Base-by-base conservation (phyloP, 2,888 invertebrate species). In the Thera obeliscata region DNA sequence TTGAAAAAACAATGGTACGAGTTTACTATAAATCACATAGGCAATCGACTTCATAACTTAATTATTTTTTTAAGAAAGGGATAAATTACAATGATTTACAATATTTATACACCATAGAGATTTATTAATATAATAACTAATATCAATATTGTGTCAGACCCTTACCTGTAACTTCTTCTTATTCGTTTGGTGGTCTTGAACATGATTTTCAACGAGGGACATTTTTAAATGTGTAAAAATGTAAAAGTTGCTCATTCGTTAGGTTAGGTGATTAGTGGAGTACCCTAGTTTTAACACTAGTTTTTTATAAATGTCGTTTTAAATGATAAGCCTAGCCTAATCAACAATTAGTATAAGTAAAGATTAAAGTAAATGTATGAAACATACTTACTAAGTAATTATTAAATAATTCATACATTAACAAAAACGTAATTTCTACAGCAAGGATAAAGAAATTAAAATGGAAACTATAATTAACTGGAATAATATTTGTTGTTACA, bases 181-280 rank as follows among this genome's bases (percentile, higher is more conserved):
- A 46, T 46, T 46, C 43, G 2, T 46, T 7, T 46, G 8, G 43
- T 46, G 2, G 9, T 46, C 9, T 46, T 9, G 7, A 9, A 9
- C 43, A 7, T 41, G 41, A 41, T 7, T 46, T 46, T 9, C 43
- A 50, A 46, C 22, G 43, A 57, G 38, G 38, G 43, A 43, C 22
- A 43, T 9, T 43, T 8, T 12, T 3, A 33, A 22, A 3, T 33
- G 9, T 38, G 2, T 48, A 56, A 38, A 4, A 62, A 56, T 22
- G 55, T 56, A 49, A 55, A 62, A 22, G 56, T 56, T 62, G 62
- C 62, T 62, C 62, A 62, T 62, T 62, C 8, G 9, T 54, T 62
- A 55, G 55, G 41, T 52, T 22, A 61, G 9, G 8, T 9, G 43
- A 46, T 7, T 43, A 22, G 22, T 22, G 22, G 8, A 8, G 7